Evolutionary conservation across 2,797 vertebrate genomes (phyloP).

Genomic region (Squalus acanthias): DNA sequence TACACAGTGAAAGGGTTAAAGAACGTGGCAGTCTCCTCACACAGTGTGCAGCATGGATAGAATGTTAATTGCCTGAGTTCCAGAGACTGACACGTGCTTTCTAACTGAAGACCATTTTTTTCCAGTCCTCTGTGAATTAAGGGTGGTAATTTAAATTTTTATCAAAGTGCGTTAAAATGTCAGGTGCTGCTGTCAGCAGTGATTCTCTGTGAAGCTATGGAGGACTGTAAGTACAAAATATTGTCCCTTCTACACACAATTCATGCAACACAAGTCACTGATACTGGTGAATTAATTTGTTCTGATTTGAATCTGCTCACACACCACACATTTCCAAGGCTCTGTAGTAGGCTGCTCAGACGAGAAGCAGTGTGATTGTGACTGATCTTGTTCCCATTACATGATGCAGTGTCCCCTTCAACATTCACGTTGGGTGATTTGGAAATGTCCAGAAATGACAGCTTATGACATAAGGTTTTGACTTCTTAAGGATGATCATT

Average conservation of each 20-base stretch:
- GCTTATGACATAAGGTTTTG: background rate
- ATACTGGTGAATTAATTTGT: conserved; percentile 12
- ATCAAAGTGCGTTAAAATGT: conserved; percentile 18
- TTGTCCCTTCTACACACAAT: background rate
- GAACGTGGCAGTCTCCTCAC: background rate
- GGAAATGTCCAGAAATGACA: background rate
- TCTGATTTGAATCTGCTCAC: conserved; percentile 12
- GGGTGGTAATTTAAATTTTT: conserved; percentile 16
- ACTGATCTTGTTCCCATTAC: background rate
- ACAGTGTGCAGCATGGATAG: background rate
- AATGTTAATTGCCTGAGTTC: conserved; percentile 9
- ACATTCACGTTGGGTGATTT: background rate
- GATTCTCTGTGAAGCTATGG: background rate
- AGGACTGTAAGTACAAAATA: background rate
- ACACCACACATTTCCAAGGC: background rate
- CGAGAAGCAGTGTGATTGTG: background rate
- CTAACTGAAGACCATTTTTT: background rate
- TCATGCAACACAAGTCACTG: background rate
- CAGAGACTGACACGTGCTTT: background rate
- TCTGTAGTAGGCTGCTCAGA: background rate
- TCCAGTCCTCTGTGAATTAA: conserved; percentile 7
- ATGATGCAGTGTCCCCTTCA: background rate
- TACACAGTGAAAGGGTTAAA: background rate
- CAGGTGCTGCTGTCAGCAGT: conserved; percentile 1
- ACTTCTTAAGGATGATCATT: background rate